phyloP scores from a whole-genome alignment of 2,888 invertebrate genomes.

The Pristionchus fissidentatus region DNA sequence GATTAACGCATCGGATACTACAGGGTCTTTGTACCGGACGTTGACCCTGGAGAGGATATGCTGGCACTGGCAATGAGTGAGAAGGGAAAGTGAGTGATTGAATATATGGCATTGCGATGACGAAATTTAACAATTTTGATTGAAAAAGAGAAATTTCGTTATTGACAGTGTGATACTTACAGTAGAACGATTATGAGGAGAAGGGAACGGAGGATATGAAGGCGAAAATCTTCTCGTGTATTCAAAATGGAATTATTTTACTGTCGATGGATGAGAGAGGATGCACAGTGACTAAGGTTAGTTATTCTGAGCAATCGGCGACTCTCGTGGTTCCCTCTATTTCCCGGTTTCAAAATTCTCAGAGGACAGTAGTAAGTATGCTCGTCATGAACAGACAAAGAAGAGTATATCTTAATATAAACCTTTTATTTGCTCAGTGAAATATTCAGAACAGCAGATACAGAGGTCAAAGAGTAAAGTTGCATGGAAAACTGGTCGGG shows the following conservation, averaged over 20 bases:
- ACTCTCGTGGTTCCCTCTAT: not conserved
- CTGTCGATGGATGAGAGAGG: conserved; percentile 32
- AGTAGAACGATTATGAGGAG: not conserved
- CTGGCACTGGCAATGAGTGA: not conserved
- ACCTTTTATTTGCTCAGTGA: too few species aligned
- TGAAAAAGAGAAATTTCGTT: not conserved
- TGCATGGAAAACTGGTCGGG: too few species aligned
- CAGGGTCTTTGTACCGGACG: too few species aligned
- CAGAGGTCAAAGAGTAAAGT: too few species aligned
- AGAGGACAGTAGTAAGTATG: too few species aligned
- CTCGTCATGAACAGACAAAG: too few species aligned
- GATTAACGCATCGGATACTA: too few species aligned
- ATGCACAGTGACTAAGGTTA: not conserved
- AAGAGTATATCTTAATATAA: too few species aligned
- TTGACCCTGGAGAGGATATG: not conserved
- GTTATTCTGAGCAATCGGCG: not conserved
- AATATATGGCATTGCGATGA: not conserved
- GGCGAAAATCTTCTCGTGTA: not conserved
- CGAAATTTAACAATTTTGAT: not conserved
- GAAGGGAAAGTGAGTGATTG: not conserved
- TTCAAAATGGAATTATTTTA: not conserved
- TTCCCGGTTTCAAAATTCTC: too few species aligned
- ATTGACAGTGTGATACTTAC: not conserved
- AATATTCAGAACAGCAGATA: too few species aligned
- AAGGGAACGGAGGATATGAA: not conserved